Base-by-base conservation (phyloP, 2,797 vertebrate genomes). In the Sebastes paucispinis region DNA sequence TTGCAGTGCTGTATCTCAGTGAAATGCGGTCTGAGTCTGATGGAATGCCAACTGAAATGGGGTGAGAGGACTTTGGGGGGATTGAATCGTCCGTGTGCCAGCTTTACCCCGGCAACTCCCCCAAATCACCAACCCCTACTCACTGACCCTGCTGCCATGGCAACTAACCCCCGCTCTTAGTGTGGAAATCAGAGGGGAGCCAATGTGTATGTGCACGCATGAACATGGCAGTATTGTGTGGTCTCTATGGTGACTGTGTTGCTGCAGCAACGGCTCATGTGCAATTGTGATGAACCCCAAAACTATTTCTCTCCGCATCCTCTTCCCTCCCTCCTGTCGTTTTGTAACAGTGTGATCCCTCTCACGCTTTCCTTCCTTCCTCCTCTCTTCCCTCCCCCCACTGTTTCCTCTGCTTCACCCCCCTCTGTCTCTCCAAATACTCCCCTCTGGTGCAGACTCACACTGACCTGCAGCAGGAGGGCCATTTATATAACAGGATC, bases 111-210 rank as follows among this genome's bases (percentile, higher is more conserved):
- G 31, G 70, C 88, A 75, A 58, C 82, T 29, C 73, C 82, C 82
- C 69, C 50, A 58, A 14, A 14, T 59, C 27, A n/a, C 72, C 50
- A 69, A 22, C 81, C 68, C 39, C 59, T 69, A 67, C 70, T 52
- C 74, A 58, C 60, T 89, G 77, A 88, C 85, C 80, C 71, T 2
- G 85, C 87, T 90, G 43, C 87, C 80, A 89, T 91, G 85, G 86
- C 81, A 93, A 92, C 91, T 32, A 85, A 75, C 91, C 81, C 80
- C 81, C 8, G 0, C 76, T 85, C 69, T 69, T 47, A 75, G 20
- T 72, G 78, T 81, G 85, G 59, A 81, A 87, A 90, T 87, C 69
- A 70, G 71, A 73, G 12, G 24, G 29, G 29, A 63, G 58, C 24
- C 50, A 73, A 39, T 70, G 65, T 72, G 69, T 52, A 27, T 77